Conservation (phyloP, 2,113 vertebrate species). For the Daubentonia madagascariensis region DNA sequence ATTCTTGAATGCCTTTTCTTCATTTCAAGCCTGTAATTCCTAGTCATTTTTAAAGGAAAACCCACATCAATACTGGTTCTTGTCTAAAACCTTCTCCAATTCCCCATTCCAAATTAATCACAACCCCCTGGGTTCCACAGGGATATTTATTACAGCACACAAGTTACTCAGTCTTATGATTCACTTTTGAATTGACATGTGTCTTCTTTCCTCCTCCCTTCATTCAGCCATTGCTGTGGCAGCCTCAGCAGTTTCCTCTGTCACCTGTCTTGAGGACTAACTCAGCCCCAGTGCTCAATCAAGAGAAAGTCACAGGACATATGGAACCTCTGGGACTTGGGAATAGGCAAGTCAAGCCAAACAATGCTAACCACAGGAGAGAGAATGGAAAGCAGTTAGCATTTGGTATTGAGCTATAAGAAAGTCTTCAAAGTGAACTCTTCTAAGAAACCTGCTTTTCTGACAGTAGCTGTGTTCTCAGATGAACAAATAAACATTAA, state of each 20-base stretch:
- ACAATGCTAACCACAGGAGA: neutral
- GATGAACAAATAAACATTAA: slow-evolving; percentile 7
- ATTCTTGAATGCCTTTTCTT: neutral
- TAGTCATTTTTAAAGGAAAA: neutral
- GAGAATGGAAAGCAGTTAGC: neutral
- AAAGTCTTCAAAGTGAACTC: neutral
- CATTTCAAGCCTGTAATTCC: neutral
- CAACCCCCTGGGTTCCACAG: neutral
- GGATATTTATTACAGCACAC: neutral
- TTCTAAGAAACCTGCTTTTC: slow-evolving; percentile 1
- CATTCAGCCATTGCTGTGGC: neutral
- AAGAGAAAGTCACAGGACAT: too few relatives aligned
- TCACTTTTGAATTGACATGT: neutral
- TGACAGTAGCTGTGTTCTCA: neutral
- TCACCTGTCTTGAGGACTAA: neutral
- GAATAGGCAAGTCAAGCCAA: too few relatives aligned
- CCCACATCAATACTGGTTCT: neutral
- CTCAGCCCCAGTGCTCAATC: too few relatives aligned
- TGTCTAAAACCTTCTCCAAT: neutral
- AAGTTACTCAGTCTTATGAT: neutral
- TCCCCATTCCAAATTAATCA: neutral
- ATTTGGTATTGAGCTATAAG: neutral
- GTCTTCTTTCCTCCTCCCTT: neutral
- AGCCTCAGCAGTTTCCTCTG: neutral
- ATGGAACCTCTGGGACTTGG: too few relatives aligned